phyloP scores from a whole-genome alignment of 2,888 invertebrate species.

The Tanytarsus gracilentus region DNA sequence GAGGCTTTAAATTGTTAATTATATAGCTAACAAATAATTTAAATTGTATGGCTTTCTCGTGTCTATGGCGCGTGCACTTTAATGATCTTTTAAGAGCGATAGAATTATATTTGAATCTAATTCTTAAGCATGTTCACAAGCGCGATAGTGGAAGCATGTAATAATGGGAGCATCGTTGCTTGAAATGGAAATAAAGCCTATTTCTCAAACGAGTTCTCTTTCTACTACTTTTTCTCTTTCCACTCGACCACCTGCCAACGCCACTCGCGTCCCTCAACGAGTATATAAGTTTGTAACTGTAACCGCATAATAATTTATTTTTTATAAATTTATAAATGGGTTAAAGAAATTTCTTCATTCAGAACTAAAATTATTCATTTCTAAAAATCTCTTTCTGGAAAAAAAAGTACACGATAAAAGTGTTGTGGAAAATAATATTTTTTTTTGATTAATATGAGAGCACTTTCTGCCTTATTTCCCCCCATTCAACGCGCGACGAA shows the following conservation, averaged over 20 bases:
- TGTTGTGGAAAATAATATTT: too few relatives aligned
- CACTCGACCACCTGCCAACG: constrained; percentile 5
- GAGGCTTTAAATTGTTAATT: neutral
- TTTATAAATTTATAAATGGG: neutral
- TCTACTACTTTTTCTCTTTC: too few relatives aligned
- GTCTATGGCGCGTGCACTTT: neutral
- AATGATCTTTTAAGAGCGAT: too few relatives aligned
- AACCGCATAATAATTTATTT: neutral
- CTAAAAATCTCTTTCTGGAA: too few relatives aligned
- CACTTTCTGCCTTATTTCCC: too few relatives aligned
- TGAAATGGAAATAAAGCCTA: neutral
- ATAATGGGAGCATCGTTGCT: neutral
- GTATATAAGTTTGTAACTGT: constrained; percentile 4
- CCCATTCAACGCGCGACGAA: neutral
- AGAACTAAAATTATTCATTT: too few relatives aligned
- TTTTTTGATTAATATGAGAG: too few relatives aligned
- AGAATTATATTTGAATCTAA: too few relatives aligned
- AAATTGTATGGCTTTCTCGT: neutral
- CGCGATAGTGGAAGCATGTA: neutral
- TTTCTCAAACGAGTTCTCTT: constrained; percentile 4
- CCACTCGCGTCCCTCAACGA: neutral
- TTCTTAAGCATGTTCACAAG: neutral
- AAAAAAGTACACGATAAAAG: too few relatives aligned
- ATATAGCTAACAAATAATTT: neutral
- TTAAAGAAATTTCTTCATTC: too few relatives aligned